Conservation (phyloP, 2,888 invertebrate species). For the Oscheius sp. region DNA sequence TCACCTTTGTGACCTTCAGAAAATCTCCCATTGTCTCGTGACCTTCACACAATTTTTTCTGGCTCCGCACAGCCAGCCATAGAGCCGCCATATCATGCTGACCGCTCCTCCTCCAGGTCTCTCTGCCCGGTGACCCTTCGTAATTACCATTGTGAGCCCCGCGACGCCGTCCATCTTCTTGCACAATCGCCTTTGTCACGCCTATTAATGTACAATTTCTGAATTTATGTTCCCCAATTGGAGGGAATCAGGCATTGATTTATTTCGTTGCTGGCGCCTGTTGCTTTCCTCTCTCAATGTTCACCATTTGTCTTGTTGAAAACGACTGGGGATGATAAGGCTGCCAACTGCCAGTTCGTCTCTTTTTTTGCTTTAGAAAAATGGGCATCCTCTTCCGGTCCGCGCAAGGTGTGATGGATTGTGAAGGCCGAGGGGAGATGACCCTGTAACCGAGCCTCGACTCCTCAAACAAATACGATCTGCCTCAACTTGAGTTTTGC, state of each 20-base stretch:
- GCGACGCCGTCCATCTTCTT: slow-evolving; percentile 15
- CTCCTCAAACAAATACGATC: background rate
- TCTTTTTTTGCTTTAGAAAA: background rate
- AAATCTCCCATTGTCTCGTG: background rate
- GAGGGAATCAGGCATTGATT: too few relatives aligned
- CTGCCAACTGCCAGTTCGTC: background rate
- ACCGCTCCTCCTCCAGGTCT: background rate
- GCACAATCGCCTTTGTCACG: slow-evolving; percentile 16
- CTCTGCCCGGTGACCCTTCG: slow-evolving; percentile 8
- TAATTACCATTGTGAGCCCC: slow-evolving; percentile 33
- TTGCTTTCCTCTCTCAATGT: too few relatives aligned
- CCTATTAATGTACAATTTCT: slow-evolving; percentile 23
- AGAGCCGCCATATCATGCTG: background rate
- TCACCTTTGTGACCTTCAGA: background rate
- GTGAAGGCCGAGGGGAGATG: background rate
- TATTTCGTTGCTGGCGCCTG: too few relatives aligned
- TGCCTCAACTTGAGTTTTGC: background rate
- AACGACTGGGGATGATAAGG: too few relatives aligned
- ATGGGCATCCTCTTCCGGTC: background rate
- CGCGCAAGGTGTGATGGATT: slow-evolving; percentile 1
- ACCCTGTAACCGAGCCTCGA: slow-evolving; percentile 19
- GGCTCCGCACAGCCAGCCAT: background rate
- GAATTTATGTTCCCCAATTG: slow-evolving; percentile 3
- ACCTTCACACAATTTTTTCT: slow-evolving; percentile 22
- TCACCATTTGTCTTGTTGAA: too few relatives aligned